Percentiles rank a stretch among this genome's conserved stretches.
Conservation (phyloP, 1,140 invertebrate genomes). For the Drosophila chauvacae region DNA sequence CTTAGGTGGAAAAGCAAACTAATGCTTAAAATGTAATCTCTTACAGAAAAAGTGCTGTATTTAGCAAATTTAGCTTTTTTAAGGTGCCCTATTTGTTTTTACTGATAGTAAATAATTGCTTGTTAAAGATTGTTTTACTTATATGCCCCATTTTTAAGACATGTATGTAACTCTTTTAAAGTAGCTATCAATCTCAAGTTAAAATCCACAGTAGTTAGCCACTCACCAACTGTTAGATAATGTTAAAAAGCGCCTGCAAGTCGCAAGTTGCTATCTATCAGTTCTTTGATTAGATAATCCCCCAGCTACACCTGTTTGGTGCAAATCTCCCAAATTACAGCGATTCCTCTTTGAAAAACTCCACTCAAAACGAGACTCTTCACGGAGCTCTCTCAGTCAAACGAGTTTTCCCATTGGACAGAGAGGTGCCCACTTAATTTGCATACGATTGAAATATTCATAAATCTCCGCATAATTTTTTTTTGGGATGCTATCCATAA, state of each 20-base stretch:
- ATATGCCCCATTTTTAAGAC: too few species aligned
- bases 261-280: neutral
- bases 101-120: neutral
- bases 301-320: neutral
- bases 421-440: slow-evolving; percentile 28
- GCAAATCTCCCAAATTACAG: slow-evolving; percentile 6
- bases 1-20: neutral
- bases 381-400: slow-evolving; percentile 7
- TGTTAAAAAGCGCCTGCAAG: too few species aligned
- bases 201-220: neutral
- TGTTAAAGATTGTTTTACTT: neutral
- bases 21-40: neutral
- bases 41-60: neutral
- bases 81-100: neutral
- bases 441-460: slow-evolving; percentile 50
- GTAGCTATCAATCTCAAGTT: neutral
- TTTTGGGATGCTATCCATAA: slow-evolving; percentile 33
- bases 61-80: slow-evolving; percentile 3
- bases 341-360: slow-evolving; percentile 14
- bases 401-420: slow-evolving; percentile 34
- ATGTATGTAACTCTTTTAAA: neutral
- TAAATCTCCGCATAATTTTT: slow-evolving; percentile 37
- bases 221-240: neutral
- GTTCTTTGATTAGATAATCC: slow-evolving; percentile 13
- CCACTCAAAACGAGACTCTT: slow-evolving; percentile 1